Evolutionary conservation across 92 coral and sea anemone genomes (phyloP), one percentile per base, ranked within the genome.

Genomic region (Paragorgia papillata): DNA sequence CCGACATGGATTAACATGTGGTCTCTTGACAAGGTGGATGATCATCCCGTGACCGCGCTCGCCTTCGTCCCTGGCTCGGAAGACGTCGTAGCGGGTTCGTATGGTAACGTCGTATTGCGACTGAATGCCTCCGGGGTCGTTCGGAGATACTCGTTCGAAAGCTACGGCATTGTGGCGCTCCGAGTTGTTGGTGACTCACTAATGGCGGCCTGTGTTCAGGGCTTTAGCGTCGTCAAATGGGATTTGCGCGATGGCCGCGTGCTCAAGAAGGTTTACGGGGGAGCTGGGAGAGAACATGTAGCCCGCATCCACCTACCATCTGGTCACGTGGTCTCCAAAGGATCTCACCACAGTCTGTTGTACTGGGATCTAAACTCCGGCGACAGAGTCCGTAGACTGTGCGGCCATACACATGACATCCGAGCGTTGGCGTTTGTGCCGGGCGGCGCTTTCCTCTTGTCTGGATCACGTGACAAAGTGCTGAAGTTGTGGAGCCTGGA

Each of bases 401-500:
- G 55, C 21, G 79, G 63, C 0, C 83, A 83, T 57, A 30, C 78
- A 9, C 56, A 66, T 51, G 83, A 83, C 33, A 54, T 83, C 26
- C 63, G 83, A 19, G 54, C 78, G 2, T 26, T 76, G 34, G 60
- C 57, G 4, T 55, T 83, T 39, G 33, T 70, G 0, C 83, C 79
- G 13, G 75, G 71, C 44, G 75, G 76, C 9, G 4, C 55, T 3
- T 41, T 51, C 35, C 53, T 84, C 24, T 22, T 84, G 32, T 79
- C 88, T 29, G 88, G 88, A 5, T 57, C 88, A 28, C 88, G 88
- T 34, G 88, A 84, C 54, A 84, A 84, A 78, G 78, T 61, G 22
- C 76, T 84, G 21, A 68, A 54, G 30, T 31, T 84, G 25, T 84
- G 88, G 88, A 18, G 24, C 35, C 19, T 57, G 2, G 21, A 46